phyloP scores from a whole-genome alignment of 37 sponge, comb jelly and placozoan genomes.

The Beroe forskalii region DNA sequence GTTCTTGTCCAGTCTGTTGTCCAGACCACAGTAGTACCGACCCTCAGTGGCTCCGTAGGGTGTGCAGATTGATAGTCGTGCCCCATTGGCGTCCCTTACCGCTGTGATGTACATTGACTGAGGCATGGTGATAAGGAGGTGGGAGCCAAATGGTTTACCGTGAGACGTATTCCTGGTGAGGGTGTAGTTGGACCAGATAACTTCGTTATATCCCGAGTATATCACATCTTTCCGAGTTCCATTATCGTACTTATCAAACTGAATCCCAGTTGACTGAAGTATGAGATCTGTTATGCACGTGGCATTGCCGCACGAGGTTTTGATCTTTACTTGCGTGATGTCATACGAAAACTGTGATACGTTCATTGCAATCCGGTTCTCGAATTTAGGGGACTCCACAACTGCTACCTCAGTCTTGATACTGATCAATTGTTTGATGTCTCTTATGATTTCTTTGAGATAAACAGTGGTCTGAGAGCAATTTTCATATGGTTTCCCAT shows the following conservation, averaged over 20 bases:
- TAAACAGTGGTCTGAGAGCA: neutral
- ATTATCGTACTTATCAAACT: neutral
- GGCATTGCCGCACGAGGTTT: neutral
- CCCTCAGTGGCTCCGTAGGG: conserved; percentile 11
- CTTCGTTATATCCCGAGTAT: conserved; percentile 38
- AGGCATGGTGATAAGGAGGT: conserved; percentile 40
- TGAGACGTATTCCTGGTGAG: conserved; percentile 21
- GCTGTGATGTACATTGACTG: neutral
- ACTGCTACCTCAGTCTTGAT: conserved; percentile 32
- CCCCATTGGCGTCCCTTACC: conserved; percentile 8
- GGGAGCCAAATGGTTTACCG: conserved; percentile 41
- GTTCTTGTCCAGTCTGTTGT: conserved; percentile 29
- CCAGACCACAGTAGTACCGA: conserved; percentile 43
- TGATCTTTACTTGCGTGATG: neutral
- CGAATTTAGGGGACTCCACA: neutral
- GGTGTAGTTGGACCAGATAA: conserved; percentile 61
- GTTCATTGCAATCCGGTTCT: conserved; percentile 13
- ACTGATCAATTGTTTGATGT: conserved; percentile 24
- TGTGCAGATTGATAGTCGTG: conserved; percentile 25
- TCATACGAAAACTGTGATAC: conserved; percentile 11
- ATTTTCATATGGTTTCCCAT: neutral
- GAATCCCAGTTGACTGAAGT: neutral
- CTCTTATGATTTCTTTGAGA: neutral
- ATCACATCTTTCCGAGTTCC: neutral
- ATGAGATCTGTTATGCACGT: neutral